These are phyloP conservation scores for Hyles euphorbiae DNA, from an alignment of 1,140 invertebrate species.

Conservation along the genomic window DNA sequence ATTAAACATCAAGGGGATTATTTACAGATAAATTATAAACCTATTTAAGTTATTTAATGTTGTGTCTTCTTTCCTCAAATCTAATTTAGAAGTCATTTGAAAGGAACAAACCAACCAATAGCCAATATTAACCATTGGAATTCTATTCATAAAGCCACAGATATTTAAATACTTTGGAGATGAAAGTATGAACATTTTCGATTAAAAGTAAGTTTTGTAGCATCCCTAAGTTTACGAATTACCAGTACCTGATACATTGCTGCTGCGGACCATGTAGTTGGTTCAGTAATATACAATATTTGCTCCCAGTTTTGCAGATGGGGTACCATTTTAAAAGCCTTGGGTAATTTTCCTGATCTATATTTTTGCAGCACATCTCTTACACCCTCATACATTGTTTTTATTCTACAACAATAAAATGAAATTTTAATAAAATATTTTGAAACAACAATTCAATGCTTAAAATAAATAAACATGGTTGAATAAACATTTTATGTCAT, in stretches of 20 bases:
- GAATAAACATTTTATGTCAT: too few relatives aligned
- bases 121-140: too few relatives aligned
- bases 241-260: slow-evolving; percentile 89
- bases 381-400: slow-evolving; percentile 92
- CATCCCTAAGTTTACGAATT: background rate
- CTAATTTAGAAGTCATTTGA: too few relatives aligned
- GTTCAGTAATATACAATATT: slow-evolving; percentile 92
- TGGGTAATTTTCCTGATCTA: slow-evolving; percentile 96
- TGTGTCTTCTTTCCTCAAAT: too few relatives aligned
- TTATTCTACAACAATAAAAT: slow-evolving; percentile 67
- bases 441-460: slow-evolving; percentile 2
- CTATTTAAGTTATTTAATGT: too few relatives aligned
- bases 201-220: too few relatives aligned
- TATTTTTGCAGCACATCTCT: slow-evolving; percentile 91
- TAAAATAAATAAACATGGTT: slow-evolving; percentile 7
- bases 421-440: slow-evolving; percentile 2
- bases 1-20: background rate
- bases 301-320: slow-evolving; percentile 97
- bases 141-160: too few relatives aligned
- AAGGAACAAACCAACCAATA: too few relatives aligned
- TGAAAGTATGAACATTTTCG: too few relatives aligned
- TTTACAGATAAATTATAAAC: too few relatives aligned
- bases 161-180: too few relatives aligned
- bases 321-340: slow-evolving; percentile 98
- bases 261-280: slow-evolving; percentile 91